A percentile compares a stretch with the other conserved stretches of the same genome.
Conservation (phyloP, 2,888 invertebrate genomes). For the Sminthurinus aureus region DNA sequence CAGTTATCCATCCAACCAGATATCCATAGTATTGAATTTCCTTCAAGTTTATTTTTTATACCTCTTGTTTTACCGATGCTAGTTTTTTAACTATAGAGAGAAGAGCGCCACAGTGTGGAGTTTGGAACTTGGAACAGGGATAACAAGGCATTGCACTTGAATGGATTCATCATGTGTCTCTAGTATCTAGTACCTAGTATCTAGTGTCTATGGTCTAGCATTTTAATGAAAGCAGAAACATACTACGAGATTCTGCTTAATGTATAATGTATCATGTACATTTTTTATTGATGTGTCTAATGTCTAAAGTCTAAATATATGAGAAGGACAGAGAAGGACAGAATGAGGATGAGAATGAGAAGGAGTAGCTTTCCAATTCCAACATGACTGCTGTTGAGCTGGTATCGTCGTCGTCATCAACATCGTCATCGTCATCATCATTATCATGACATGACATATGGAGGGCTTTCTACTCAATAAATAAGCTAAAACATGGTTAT, state of each 20-base stretch:
- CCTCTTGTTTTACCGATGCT: not conserved
- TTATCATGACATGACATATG: slow-evolving; percentile 3
- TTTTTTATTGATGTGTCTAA: too few relatives aligned
- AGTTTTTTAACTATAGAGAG: not conserved
- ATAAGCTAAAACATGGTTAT: slow-evolving; percentile 14
- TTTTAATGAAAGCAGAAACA: too few relatives aligned
- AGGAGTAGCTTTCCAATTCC: too few relatives aligned
- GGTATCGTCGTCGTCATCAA: not conserved
- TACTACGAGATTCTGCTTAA: too few relatives aligned
- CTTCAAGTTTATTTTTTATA: not conserved
- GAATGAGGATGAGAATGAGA: not conserved
- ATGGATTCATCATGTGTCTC: not conserved
- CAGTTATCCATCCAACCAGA: not conserved
- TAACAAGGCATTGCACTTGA: not conserved
- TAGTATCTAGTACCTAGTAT: not conserved
- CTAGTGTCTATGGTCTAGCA: too few relatives aligned
- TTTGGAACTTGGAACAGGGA: too few relatives aligned
- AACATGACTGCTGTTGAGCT: slow-evolving; percentile 32
- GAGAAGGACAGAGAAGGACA: not conserved
- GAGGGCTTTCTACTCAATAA: slow-evolving; percentile 1
- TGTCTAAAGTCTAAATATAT: too few relatives aligned
- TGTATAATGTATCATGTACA: too few relatives aligned
- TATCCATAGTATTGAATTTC: not conserved
- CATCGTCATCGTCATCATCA: not conserved
- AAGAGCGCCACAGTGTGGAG: too few relatives aligned